These are phyloP conservation scores for Meghimatium bilineatum DNA, from an alignment of 2,888 invertebrate species.

Conservation along the genomic window DNA sequence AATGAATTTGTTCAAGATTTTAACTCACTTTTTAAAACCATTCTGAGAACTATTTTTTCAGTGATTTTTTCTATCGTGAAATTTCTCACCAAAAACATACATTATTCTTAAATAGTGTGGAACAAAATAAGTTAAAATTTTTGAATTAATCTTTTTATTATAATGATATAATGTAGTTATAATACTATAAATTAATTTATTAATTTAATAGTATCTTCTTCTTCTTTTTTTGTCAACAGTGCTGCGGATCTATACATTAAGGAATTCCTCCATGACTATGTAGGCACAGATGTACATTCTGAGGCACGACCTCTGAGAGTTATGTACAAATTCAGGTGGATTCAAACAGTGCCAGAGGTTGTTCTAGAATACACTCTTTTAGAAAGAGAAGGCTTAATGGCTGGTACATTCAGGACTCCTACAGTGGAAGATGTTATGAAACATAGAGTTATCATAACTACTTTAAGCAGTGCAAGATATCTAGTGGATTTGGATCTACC, in stretches of 20 bases:
- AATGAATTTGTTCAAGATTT: too few relatives aligned
- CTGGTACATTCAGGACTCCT: slow-evolving; percentile 83
- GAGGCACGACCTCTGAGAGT: slow-evolving; percentile 86
- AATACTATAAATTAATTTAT: neutral
- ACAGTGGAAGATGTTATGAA: slow-evolving; percentile 84
- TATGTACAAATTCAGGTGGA: slow-evolving; percentile 88
- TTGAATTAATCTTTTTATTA: neutral
- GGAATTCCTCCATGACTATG: slow-evolving; percentile 88
- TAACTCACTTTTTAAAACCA: too few relatives aligned
- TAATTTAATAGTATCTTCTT: too few relatives aligned
- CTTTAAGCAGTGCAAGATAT: slow-evolving; percentile 87
- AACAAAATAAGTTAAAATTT: too few relatives aligned
- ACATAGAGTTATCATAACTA: slow-evolving; percentile 86
- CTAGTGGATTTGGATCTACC: slow-evolving; percentile 82
- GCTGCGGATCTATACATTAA: slow-evolving; percentile 91
- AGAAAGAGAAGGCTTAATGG: slow-evolving; percentile 75
- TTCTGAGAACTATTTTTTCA: too few relatives aligned
- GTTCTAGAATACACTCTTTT: slow-evolving; percentile 87
- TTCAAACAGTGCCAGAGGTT: slow-evolving; percentile 85
- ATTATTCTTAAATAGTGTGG: too few relatives aligned
- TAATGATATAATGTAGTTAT: neutral
- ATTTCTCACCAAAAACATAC: too few relatives aligned
- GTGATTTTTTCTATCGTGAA: too few relatives aligned
- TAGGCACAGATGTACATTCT: slow-evolving; percentile 81
- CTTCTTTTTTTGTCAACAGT: slow-evolving; percentile 71